Conservation (phyloP, 2,888 invertebrate genomes). For the Cryptus armator region DNA sequence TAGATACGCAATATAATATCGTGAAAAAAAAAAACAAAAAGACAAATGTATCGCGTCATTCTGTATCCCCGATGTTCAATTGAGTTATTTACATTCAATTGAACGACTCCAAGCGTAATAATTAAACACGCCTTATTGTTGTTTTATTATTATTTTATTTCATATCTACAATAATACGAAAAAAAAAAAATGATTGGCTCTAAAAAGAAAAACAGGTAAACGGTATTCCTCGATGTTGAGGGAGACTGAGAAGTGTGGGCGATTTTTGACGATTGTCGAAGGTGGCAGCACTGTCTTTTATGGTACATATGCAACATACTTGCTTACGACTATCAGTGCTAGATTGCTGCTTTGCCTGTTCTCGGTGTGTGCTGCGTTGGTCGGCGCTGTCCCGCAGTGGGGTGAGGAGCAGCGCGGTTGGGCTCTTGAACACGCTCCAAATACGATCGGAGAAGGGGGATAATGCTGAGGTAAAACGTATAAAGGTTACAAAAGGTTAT, state of each 20-base stretch:
- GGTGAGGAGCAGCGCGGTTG: constrained; percentile 73
- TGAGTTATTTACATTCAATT: too few species aligned
- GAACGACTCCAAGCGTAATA: too few species aligned
- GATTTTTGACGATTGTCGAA: background rate
- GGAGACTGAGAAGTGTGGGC: background rate
- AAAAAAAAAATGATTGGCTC: background rate
- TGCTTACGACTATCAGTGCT: constrained; percentile 8
- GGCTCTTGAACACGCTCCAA: constrained; percentile 68
- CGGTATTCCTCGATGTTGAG: background rate
- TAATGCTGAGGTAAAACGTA: constrained; percentile 75
- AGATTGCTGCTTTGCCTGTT: constrained; percentile 1
- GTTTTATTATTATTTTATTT: background rate
- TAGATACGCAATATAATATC: constrained; percentile 13
- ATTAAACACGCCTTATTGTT: background rate
- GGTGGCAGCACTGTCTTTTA: constrained; percentile 21
- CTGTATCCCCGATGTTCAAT: background rate
- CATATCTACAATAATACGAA: background rate
- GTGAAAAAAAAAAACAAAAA: background rate
- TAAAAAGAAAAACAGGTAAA: background rate
- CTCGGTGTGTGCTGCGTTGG: constrained; percentile 32
- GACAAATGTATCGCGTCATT: background rate
- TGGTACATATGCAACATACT: constrained; percentile 12
- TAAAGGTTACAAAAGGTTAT: constrained; percentile 82
- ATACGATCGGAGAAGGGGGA: constrained; percentile 71
- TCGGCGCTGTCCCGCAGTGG: constrained; percentile 69